These are phyloP conservation scores for Perithous albicinctus DNA, from an alignment of 2,888 invertebrate species.

Conservation along the genomic window DNA sequence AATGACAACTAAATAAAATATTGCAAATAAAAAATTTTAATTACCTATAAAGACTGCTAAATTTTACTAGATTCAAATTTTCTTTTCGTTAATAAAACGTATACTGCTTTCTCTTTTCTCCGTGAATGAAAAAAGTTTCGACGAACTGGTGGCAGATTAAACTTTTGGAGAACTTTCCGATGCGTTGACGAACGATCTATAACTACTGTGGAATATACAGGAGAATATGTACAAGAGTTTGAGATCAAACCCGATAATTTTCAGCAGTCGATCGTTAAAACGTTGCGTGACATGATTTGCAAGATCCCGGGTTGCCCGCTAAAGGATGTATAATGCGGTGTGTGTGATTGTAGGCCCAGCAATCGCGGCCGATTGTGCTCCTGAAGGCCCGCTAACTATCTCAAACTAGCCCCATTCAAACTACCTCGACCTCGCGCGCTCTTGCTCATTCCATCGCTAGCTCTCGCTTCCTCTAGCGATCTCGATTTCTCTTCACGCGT, in stretches of 20 bases:
- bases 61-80: no score
- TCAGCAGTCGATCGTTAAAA: conserved; percentile 65
- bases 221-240: conserved; percentile 23
- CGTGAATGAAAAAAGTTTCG: not conserved
- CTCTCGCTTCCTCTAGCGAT: conserved; percentile 69
- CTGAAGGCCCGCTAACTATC: conserved; percentile 84
- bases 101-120: not conserved
- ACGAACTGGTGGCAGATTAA: not conserved
- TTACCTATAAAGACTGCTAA: no score
- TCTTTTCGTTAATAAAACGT: no score
- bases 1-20: no score
- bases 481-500: conserved; percentile 69
- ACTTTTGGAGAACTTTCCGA: not conserved
- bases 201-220: not conserved
- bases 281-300: conserved; percentile 75
- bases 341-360: conserved; percentile 83
- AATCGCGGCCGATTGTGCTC: conserved; percentile 83
- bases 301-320: conserved; percentile 76
- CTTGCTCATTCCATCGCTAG: conserved; percentile 51
- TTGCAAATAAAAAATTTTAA: no score
- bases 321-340: conserved; percentile 83
- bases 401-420: conserved; percentile 84
- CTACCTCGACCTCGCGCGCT: conserved; percentile 77
- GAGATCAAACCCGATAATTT: conserved; percentile 57
- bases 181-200: not conserved